Evolutionary conservation across 2,113 vertebrate species (phyloP).

Genomic region (Tricholaema leucomelas): DNA sequence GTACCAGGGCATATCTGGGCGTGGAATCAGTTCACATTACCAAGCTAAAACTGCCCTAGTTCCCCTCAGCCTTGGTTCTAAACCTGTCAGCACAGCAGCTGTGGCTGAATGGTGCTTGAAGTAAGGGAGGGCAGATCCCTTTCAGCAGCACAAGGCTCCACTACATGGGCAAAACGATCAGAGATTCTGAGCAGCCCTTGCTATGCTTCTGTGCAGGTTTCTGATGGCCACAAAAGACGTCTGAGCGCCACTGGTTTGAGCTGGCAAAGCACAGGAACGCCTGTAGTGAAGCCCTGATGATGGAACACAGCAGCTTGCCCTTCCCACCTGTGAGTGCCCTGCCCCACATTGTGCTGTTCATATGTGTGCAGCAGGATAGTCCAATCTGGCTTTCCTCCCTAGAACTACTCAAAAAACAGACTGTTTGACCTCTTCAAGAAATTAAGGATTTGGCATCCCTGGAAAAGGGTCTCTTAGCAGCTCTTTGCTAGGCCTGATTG

Average conservation of each 20-base stretch:
- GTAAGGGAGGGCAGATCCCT: neutral
- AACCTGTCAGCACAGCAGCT: neutral
- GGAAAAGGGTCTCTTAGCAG: neutral
- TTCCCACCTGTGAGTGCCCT: accelerated
- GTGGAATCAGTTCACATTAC: neutral
- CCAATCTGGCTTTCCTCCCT: neutral
- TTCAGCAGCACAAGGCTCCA: accelerated
- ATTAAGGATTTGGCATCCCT: neutral
- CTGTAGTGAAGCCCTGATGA: accelerated
- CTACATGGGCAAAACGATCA: neutral
- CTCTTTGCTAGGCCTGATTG: neutral
- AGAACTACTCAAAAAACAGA: accelerated
- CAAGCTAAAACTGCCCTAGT: neutral
- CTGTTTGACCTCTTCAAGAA: neutral
- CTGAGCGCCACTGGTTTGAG: accelerated
- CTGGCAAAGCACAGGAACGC: neutral
- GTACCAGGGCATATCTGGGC: accelerated
- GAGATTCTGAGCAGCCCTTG: neutral
- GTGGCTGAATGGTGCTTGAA: too few relatives aligned
- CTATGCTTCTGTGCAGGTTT: neutral
- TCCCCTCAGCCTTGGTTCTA: neutral
- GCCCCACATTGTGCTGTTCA: accelerated
- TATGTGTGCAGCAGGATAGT: accelerated
- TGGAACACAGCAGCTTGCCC: neutral
- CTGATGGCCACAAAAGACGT: neutral